A percentile compares a stretch with the other conserved stretches of the same genome.
These are phyloP conservation scores for Oscheius onirici DNA, from an alignment of 2,888 invertebrate species.

Conservation along the genomic window DNA sequence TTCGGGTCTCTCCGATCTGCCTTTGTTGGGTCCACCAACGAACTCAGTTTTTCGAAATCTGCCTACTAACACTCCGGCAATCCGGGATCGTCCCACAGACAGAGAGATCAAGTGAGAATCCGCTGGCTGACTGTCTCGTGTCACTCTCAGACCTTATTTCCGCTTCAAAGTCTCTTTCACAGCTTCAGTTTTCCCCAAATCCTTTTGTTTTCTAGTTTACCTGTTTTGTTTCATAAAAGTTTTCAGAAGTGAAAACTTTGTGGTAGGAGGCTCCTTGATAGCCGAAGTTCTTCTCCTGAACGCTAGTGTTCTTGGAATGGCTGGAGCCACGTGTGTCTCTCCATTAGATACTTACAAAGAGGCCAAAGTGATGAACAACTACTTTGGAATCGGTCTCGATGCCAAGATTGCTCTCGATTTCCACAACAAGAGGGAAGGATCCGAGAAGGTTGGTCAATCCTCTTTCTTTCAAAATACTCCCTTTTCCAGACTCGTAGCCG, in stretches of 20 bases:
- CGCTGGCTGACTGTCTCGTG: background rate
- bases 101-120: conserved; percentile 6
- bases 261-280: conserved; percentile 83
- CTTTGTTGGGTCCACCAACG: conserved; percentile 14
- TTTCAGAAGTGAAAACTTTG: conserved; percentile 3
- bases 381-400: conserved; percentile 97
- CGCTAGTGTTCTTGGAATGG: conserved; percentile 93
- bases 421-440: conserved; percentile 94
- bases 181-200: background rate
- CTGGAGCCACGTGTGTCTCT: conserved; percentile 79
- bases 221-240: background rate
- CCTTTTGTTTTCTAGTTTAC: background rate
- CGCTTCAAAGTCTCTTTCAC: background rate
- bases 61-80: background rate
- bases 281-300: conserved; percentile 94
- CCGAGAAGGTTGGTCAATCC: conserved; percentile 79
- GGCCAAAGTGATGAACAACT: conserved; percentile 97
- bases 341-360: conserved; percentile 83
- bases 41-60: conserved; percentile 11
- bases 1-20: conserved; percentile 11
- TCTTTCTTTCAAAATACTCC: background rate
- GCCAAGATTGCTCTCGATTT: conserved; percentile 96
- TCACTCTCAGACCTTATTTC: background rate
- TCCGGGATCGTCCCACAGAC: background rate
- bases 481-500: conserved; percentile 75